These are phyloP conservation scores for Aphidoletes aphidimyza DNA, from an alignment of 2,888 invertebrate genomes.

Conservation along the genomic window DNA sequence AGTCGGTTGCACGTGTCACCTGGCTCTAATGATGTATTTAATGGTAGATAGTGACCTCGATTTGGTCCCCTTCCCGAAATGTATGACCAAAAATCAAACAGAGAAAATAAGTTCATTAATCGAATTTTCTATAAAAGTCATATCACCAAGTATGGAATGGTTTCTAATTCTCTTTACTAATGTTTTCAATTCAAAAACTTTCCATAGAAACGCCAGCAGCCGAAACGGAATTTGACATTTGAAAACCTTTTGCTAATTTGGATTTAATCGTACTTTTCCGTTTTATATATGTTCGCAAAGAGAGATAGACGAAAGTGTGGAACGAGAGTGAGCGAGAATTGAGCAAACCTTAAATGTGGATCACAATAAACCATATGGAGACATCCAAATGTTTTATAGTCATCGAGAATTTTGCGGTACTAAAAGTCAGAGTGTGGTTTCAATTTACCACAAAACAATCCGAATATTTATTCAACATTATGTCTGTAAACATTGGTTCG, in stretches of 20 bases:
- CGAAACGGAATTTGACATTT: neutral
- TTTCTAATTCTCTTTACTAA: too few species aligned
- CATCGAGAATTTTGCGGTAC: conserved; percentile 4
- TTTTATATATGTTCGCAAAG: neutral
- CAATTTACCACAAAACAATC: conserved; percentile 3
- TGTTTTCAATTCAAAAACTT: too few species aligned
- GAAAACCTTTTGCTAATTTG: conserved; percentile 27
- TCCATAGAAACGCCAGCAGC: too few species aligned
- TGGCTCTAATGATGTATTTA: neutral
- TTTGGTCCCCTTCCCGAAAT: neutral
- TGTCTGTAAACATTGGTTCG: conserved; percentile 17
- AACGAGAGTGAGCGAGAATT: too few species aligned
- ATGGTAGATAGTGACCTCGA: too few species aligned
- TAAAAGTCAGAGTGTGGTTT: conserved; percentile 35
- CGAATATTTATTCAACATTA: conserved; percentile 41
- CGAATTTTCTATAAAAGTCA: neutral
- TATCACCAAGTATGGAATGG: too few species aligned
- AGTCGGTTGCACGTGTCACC: neutral
- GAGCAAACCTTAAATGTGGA: neutral
- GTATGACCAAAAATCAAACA: neutral
- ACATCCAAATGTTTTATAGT: conserved; percentile 4
- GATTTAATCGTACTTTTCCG: conserved; percentile 17
- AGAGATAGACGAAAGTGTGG: too few species aligned
- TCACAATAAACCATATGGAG: neutral
- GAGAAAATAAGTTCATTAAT: neutral